Evolutionary conservation across 2,888 invertebrate species (phyloP), one percentile per base, ranked within the genome.

Genomic region (Melanophora roralis): DNA sequence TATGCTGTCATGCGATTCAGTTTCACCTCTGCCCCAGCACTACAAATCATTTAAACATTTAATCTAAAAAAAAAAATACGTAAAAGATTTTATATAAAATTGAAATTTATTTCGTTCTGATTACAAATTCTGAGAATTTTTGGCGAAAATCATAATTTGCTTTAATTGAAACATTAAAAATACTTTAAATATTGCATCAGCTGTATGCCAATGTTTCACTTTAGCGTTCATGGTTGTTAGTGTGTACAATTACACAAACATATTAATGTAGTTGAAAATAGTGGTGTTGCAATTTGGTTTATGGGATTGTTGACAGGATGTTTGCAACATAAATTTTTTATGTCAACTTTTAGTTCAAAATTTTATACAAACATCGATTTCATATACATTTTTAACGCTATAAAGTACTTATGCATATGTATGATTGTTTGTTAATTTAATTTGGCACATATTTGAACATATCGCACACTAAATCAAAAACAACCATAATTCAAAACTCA

Each of bases 151-250:
- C 64, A 73, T 73, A 80, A 80, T 67, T 74, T 73, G 49, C 59
- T 80, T 76, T 80, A 76, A 80, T 80, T 80, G 80, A 72, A 80
- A 80, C 80, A 80, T 80, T 76, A 72, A 76, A 76, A 73, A 73
- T 72, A 38, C 23, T 16, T 51, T 68, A 53, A 75, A 27, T 60
- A 75, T 36, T 12, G 60, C 45, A 43, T 27, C 11, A 14, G 16
- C 19, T 34, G n/a, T 34, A 45, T 34, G 32, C 19, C 16, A 36
- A 12, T 60, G 43, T 65, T 51, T 65, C n/a, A 36, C 14, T 43
- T 34, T 12, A 16, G 27, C 0, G 16, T 53, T n/a, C 6, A 53
- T 60, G 16, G n/a, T 19, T 5, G 40, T 51, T 9, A 32, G 27
- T 43, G 27, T 27, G 27, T 27, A 6, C 27, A 6, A 5, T 27